Conservation (phyloP, 2,888 invertebrate species). For the Serrognathus titanus region DNA sequence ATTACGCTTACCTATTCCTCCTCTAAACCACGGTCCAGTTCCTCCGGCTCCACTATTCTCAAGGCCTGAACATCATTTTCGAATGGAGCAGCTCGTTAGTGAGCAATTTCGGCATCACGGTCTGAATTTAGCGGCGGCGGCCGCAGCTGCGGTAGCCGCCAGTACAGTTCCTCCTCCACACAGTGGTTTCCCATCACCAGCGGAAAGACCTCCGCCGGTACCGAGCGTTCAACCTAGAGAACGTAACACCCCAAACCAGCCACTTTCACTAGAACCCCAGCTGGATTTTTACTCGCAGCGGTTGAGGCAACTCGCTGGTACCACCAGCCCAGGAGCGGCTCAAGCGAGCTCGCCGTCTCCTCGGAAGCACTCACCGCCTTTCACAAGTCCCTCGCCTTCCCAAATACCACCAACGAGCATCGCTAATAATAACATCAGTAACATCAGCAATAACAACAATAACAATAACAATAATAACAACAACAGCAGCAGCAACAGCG, state of each 20-base stretch:
- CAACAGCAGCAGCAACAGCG: constrained; percentile 56
- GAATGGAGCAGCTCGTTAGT: constrained; percentile 80
- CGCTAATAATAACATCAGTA: constrained; percentile 41
- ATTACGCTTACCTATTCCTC: constrained; percentile 72
- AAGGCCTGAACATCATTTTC: constrained; percentile 73
- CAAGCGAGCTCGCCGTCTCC: constrained; percentile 80
- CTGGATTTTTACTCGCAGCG: constrained; percentile 99
- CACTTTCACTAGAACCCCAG: constrained; percentile 77
- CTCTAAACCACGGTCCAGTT: constrained; percentile 66
- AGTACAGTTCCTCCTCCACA: constrained; percentile 61
- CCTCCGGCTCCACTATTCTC: constrained; percentile 73
- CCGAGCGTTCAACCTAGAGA: constrained; percentile 50
- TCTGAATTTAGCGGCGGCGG: constrained; percentile 72
- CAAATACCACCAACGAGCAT: constrained; percentile 60
- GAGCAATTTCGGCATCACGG: constrained; percentile 81
- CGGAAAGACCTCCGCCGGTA: constrained; percentile 57
- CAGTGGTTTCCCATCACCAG: constrained; percentile 60
- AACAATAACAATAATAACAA: constrained; percentile 57
- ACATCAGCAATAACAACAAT: constrained; percentile 47
- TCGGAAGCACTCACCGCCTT: constrained; percentile 76
- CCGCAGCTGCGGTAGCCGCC: constrained; percentile 64
- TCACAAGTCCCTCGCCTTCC: constrained; percentile 77
- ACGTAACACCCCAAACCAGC: constrained; percentile 57
- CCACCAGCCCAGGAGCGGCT: constrained; percentile 91
- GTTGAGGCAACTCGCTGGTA: constrained; percentile 96